Evolutionary conservation across 2,888 invertebrate species (phyloP).

Genomic region (Dryococelus australis): DNA sequence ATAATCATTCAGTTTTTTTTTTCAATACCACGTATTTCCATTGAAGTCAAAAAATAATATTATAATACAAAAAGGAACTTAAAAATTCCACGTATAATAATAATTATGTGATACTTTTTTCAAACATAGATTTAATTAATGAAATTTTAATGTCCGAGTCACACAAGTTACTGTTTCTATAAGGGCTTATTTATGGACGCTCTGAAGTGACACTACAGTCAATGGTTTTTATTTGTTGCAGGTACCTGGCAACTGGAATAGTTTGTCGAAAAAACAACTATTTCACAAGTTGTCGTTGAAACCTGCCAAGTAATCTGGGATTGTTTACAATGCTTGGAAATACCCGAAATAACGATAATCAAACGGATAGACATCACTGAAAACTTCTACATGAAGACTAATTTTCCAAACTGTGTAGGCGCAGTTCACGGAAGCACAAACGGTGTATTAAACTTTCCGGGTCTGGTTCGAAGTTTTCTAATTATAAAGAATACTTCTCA

Average conservation of each 20-base stretch:
- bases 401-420: constrained; percentile 18
- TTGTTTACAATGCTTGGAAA: background rate
- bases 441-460: constrained; percentile 13
- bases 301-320: constrained; percentile 27
- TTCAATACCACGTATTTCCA: no score
- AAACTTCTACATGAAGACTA: constrained; percentile 19
- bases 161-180: no score
- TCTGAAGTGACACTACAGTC: constrained; percentile 4
- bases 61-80: background rate
- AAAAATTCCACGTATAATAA: background rate
- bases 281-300: background rate
- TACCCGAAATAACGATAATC: background rate
- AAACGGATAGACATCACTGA: constrained; percentile 11
- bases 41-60: no score
- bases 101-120: background rate
- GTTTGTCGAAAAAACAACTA: constrained; percentile 11
- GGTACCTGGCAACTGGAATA: constrained; percentile 25
- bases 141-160: background rate
- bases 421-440: constrained; percentile 4
- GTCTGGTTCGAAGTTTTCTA: constrained; percentile 7
- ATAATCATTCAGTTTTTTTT: no score
- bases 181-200: no score
- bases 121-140: background rate
- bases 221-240: background rate
- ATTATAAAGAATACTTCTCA: constrained; percentile 26